Percentiles rank a stretch among this genome's conserved stretches.
Evolutionary conservation across 1,140 invertebrate species (phyloP).

Genomic region (Proctacanthus coquilletti): DNA sequence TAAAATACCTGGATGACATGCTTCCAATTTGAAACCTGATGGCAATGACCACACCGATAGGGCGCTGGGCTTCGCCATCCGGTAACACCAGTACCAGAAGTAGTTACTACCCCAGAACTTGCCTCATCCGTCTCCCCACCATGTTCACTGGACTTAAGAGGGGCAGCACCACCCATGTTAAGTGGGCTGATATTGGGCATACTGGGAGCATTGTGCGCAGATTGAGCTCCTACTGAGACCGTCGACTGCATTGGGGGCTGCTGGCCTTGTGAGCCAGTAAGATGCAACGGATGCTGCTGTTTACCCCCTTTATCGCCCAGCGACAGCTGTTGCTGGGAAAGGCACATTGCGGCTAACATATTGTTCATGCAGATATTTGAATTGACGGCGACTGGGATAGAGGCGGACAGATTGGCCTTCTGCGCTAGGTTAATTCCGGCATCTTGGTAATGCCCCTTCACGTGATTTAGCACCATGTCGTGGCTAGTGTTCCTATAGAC

Average conservation of each 20-base stretch:
- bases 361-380: slow-evolving; percentile 26
- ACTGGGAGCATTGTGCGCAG: no score
- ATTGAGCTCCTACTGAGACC: no score
- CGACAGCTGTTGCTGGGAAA: slow-evolving; percentile 13
- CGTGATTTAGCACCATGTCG: slow-evolving; percentile 47
- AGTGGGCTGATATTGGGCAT: no score
- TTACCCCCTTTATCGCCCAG: slow-evolving; percentile 1
- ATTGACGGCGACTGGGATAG: slow-evolving; percentile 19
- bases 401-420: slow-evolving; percentile 10
- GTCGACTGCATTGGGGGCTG: no score
- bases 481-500: slow-evolving; percentile 41
- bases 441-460: slow-evolving; percentile 43
- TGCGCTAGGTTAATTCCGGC: slow-evolving; percentile 9
- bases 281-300: no score
- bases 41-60: slow-evolving; percentile 57
- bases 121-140: slow-evolving; percentile 20
- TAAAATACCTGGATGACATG: slow-evolving; percentile 58
- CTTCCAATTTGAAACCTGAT: slow-evolving; percentile 62
- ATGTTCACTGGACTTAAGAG: slow-evolving; percentile 16
- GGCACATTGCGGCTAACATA: slow-evolving; percentile 27
- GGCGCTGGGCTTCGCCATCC: slow-evolving; percentile 34
- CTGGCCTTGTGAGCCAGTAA: no score
- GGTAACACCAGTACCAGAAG: slow-evolving; percentile 17
- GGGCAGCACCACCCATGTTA: slow-evolving; percentile 20
- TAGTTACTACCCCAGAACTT: slow-evolving; percentile 10